A percentile compares a stretch with the other conserved stretches of the same genome.
Evolutionary conservation across 2,113 vertebrate species (phyloP).

Genomic region (Eclectus roratus): DNA sequence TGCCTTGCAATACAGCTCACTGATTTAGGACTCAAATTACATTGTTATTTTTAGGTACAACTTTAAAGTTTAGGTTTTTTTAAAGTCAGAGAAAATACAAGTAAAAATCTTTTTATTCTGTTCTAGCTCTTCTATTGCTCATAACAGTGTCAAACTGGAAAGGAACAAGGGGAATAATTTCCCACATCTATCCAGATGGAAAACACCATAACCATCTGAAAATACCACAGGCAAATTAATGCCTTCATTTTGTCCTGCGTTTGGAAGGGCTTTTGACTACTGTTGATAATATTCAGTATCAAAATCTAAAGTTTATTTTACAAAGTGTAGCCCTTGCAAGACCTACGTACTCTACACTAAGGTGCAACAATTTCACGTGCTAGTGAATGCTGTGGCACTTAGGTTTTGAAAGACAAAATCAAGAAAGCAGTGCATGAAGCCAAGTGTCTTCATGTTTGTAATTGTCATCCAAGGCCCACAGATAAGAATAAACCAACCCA

Average conservation of each 20-base stretch:
- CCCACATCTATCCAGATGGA: not conserved
- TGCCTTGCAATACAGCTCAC: not conserved
- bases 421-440: not conserved
- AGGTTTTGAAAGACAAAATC: not conserved
- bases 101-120: not conserved
- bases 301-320: not conserved
- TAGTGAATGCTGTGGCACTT: not conserved
- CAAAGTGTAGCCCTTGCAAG: not conserved
- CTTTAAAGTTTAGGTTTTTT: too few relatives aligned
- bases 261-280: not conserved
- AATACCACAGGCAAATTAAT: not conserved
- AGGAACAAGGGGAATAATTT: not conserved
- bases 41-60: too few relatives aligned
- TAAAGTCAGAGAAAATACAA: too few relatives aligned
- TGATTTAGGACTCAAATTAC: not conserved
- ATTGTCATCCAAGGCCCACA: not conserved
- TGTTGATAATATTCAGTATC: not conserved
- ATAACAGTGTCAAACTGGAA: not conserved
- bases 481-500: not conserved
- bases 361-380: not conserved
- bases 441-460: not conserved
- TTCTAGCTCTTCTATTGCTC: not conserved
- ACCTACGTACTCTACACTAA: not conserved
- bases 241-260: not conserved
- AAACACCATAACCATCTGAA: not conserved